Base-by-base conservation (phyloP, 2,888 invertebrate genomes). In the Monochamus alternatus region DNA sequence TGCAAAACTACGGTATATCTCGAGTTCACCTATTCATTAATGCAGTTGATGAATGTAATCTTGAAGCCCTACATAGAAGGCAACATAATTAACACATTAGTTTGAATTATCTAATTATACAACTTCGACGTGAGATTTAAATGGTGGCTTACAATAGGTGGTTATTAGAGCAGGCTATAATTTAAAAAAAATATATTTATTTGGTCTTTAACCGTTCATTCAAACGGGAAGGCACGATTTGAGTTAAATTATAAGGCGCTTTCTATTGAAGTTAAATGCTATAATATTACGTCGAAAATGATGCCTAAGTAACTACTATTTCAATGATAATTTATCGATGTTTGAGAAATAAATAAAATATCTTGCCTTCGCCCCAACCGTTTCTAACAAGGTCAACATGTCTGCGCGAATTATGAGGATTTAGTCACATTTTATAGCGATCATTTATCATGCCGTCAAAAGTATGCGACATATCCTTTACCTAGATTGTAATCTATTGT, bases 311-410 rank as follows among this genome's bases (percentile, higher is more conserved):
- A 14, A 14, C 55, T 55, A 55, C 55, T 22, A 55, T 55, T 55
- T 12, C n/a, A 14, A 5, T 55, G 55, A 43, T 58, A 68, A 68
- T 68, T 68, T 68, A 68, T 58, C 51, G 31, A 22, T 43, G 43
- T 58, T 66, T 58, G 22, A 44, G 31, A 52, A 59, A 68, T 51
- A 59, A 68, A 43, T 68, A 68, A 66, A 51, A 66, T 66, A 66
- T 66, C 32, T 68, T 43, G n/a, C 68, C 67, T 58, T 58, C 59
- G 43, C 3, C 31, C 55, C 58, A 67, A 43, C 68, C 22, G 60
- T 47, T 30, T 62, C 43, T 59, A 62, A 70, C 69, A 70, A 70
- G 69, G 69, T 70, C 62, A 70, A 70, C 60, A 60, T 47, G 69
- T 62, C 69, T 70, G 59, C 47, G 4, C 69, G 47, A 70, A 70